Conservation (phyloP, 2,113 vertebrate genomes). For the Hypomesus transpacificus region DNA sequence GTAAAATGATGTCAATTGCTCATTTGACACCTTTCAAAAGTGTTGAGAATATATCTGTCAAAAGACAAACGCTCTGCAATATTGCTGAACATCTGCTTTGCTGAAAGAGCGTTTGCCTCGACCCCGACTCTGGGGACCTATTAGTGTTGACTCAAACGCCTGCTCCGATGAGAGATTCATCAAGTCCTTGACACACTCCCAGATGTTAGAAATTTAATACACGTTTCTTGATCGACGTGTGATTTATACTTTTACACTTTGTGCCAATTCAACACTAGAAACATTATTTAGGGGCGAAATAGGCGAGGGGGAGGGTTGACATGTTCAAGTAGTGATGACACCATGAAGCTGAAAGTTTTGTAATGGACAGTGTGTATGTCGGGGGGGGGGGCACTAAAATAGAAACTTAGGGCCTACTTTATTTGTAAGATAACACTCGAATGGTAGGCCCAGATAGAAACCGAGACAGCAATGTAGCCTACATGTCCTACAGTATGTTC, state of each 20-base stretch:
- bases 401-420: no score
- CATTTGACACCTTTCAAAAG: constrained; percentile 57
- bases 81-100: constrained; percentile 69
- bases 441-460: no score
- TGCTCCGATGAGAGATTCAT: constrained; percentile 70
- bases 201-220: constrained; percentile 68
- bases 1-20: constrained; percentile 53
- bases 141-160: constrained; percentile 61
- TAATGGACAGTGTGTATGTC: neutral
- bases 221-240: constrained; percentile 62
- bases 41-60: constrained; percentile 61
- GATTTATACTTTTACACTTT: constrained; percentile 42
- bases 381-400: no score
- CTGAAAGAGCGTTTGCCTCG: constrained; percentile 57
- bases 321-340: constrained; percentile 7
- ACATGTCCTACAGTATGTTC: no score
- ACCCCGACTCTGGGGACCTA: constrained; percentile 63
- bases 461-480: no score
- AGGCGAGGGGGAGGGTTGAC: neutral
- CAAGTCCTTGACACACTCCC: constrained; percentile 65
- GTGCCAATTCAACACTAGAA: constrained; percentile 30
- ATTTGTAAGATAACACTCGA: no score
- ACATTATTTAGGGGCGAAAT: constrained; percentile 32
- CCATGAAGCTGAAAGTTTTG: neutral
- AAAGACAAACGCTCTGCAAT: constrained; percentile 60